These are phyloP conservation scores for Garrulus glandarius DNA, from an alignment of 2,797 vertebrate genomes.

Conservation along the genomic window DNA sequence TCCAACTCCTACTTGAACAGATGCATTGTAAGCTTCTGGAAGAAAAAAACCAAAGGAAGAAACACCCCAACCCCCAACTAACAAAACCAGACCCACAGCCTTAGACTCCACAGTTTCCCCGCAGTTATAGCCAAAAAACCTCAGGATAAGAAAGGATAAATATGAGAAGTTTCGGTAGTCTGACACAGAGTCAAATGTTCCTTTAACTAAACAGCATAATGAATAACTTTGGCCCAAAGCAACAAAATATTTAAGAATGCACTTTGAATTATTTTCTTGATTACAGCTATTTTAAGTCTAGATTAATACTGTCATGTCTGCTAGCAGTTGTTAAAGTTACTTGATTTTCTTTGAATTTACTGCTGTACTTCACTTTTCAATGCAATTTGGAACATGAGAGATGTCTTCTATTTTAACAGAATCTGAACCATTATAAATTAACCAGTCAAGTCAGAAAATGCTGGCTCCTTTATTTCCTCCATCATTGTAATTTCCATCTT, in stretches of 20 bases:
- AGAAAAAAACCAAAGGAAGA: not conserved
- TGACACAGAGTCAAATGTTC: not conserved
- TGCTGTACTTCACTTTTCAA: not conserved
- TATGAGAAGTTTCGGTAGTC: not conserved
- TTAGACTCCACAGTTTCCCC: not conserved
- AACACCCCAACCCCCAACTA: not conserved
- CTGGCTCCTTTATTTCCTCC: slow-evolving; percentile 25
- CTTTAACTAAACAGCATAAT: not conserved
- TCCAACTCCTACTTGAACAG: not conserved
- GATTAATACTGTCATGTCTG: not conserved
- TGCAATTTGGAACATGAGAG: not conserved
- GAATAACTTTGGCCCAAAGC: not conserved
- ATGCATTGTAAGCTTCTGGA: not conserved
- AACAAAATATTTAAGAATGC: not conserved
- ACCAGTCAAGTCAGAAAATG: slow-evolving; percentile 37
- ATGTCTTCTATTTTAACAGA: not conserved
- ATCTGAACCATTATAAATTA: not conserved
- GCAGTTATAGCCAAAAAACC: not conserved
- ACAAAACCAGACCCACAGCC: not conserved
- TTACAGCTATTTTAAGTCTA: not conserved
- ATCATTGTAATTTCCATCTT: slow-evolving; percentile 36
- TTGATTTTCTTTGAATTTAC: not conserved
- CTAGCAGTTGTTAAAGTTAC: not conserved
- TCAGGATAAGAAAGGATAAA: not conserved
- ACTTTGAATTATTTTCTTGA: not conserved